Base-by-base conservation (phyloP, 2,797 vertebrate species). In the Oryzias dopingdopingensis region DNA sequence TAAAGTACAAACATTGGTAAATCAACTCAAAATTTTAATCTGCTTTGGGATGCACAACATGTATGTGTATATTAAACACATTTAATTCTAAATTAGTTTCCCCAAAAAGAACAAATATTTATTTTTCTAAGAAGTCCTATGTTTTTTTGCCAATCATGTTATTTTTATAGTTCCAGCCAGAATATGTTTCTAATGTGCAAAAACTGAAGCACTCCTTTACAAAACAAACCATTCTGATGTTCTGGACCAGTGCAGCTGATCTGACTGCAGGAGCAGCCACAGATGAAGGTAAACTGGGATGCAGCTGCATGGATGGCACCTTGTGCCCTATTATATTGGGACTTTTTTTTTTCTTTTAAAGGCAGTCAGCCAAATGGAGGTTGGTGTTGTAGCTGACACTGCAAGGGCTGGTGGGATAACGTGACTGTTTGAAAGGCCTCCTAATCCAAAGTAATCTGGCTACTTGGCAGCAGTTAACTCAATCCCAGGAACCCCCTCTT, bases 391-490 rank as follows among this genome's bases (percentile, higher is more conserved):
- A 74, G 69, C 80, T 80, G 85, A 84, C 68, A 75, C 50, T 76
- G 76, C 70, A 77, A 72, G 72, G 61, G 55, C 75, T 64, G 82
- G 51, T 74, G 82, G 85, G 87, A 87, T 88, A 89, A 90, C 85
- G 88, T 88, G 87, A 89, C 89, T 89, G 86, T 88, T 87, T 89
- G 82, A 86, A 89, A 89, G 86, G 84, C 81, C 78, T 59, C 66
- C 75, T 90, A 90, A 90, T 90, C 89, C 88, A 86, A 75, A 67
- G 59, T 90, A 90, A 90, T 89, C 87, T 89, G 86, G 85, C 85
- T 74, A 86, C 84, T 89, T 89, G 77, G 87, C 88, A 57, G 56
- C 80, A 83, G 86, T 89, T 89, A 87, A 89, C 84, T 89, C 87
- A 87, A 86, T 82, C 84, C 77, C 64, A 70, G 68, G 66, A 67